Percentiles rank a stretch among this genome's conserved stretches.
These are phyloP conservation scores for Archocentrus centrarchus DNA, from an alignment of 2,113 vertebrate species.

Conservation along the genomic window DNA sequence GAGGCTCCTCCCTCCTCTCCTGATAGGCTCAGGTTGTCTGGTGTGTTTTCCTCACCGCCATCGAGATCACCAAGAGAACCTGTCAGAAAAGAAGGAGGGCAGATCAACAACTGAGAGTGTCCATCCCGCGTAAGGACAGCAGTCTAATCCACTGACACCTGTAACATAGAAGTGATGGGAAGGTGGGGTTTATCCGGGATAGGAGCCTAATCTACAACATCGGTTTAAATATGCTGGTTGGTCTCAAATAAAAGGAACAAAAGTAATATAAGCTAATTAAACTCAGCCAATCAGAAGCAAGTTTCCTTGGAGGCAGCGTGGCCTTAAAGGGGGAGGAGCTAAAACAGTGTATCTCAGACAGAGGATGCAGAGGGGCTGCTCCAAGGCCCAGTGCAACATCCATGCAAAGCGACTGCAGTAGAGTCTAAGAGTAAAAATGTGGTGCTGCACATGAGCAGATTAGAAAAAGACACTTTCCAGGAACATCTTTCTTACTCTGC, in stretches of 20 bases:
- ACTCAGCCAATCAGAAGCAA: not conserved
- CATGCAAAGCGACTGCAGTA: no score
- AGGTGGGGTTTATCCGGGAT: not conserved
- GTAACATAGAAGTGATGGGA: no score
- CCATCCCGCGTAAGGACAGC: not conserved
- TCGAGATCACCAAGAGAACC: slow-evolving; percentile 92
- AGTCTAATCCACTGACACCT: not conserved
- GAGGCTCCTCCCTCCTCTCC: slow-evolving; percentile 83
- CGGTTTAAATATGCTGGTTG: not conserved
- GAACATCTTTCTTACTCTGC: not conserved
- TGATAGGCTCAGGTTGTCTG: slow-evolving; percentile 74
- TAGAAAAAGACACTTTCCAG: not conserved
- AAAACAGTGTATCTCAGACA: not conserved
- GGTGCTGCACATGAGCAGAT: not conserved
- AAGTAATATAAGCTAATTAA: not conserved
- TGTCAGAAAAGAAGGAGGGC: slow-evolving; percentile 48
- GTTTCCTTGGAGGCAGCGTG: rapidly evolving
- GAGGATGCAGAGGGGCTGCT: not conserved
- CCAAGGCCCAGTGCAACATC: not conserved
- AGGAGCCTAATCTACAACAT: not conserved
- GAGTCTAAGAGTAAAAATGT: not conserved
- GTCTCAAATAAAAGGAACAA: not conserved
- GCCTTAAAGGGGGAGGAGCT: not conserved
- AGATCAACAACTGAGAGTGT: not conserved
- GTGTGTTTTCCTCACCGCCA: slow-evolving; percentile 79